Conservation (phyloP, 2,797 vertebrate species). For the Enteromius unitaeniatus region DNA sequence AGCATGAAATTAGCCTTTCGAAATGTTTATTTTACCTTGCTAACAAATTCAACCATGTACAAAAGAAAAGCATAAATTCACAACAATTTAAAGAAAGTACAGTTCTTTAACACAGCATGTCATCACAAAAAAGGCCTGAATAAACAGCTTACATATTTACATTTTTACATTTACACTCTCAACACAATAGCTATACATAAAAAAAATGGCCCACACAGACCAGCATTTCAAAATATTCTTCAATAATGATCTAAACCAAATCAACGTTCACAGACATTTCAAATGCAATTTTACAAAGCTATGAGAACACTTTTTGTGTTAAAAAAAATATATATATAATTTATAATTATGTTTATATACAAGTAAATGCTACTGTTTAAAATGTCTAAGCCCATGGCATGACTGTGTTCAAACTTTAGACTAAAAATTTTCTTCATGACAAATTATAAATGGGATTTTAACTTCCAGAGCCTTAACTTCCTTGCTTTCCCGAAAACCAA, state of each 20-base stretch:
- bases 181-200: background rate
- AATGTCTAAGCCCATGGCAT: background rate
- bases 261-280: background rate
- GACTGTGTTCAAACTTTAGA: background rate
- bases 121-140: background rate
- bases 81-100: background rate
- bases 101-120: background rate
- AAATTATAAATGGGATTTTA: constrained; percentile 15
- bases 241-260: background rate
- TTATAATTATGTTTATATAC: background rate
- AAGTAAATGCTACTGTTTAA: background rate
- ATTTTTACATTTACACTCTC: background rate
- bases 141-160: background rate
- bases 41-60: background rate
- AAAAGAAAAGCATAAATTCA: background rate
- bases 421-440: background rate
- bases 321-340: too few relatives aligned
- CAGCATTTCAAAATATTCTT: background rate
- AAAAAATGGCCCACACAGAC: background rate
- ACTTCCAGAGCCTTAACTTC: background rate
- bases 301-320: too few relatives aligned
- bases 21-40: background rate
- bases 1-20: background rate
- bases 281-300: too few relatives aligned
- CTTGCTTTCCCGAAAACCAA: background rate